Conservation (phyloP, 2,797 vertebrate genomes). For the Rhadinocentrus ornatus region DNA sequence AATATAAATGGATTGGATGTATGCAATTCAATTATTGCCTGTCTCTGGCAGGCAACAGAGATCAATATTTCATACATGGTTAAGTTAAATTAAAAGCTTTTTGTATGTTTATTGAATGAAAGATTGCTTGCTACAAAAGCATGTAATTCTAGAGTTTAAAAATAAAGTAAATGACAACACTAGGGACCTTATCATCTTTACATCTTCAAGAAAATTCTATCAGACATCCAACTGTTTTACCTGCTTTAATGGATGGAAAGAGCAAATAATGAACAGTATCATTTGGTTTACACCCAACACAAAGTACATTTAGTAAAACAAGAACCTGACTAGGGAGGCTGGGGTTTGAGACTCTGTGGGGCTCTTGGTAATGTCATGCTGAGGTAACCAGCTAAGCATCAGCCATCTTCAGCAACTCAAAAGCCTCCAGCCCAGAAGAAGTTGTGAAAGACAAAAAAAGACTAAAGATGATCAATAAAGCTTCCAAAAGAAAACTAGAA, state of each 20-base stretch:
- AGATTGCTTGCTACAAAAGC: no score
- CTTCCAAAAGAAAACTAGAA: not conserved
- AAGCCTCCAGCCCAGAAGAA: not conserved
- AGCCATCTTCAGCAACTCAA: constrained; percentile 16
- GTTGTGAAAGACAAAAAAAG: not conserved
- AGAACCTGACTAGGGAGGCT: constrained; percentile 27
- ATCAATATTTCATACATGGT: no score
- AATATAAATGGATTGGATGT: no score
- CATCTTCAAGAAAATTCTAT: constrained; percentile 21
- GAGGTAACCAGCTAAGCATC: constrained; percentile 37
- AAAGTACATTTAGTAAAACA: constrained; percentile 8
- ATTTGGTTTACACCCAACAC: constrained; percentile 23
- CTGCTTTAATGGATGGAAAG: constrained; percentile 18
- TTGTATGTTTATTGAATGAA: no score
- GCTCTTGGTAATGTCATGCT: constrained; percentile 20
- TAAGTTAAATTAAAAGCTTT: no score
- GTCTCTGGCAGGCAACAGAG: no score
- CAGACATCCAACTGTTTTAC: constrained; percentile 14
- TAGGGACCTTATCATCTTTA: constrained; percentile 11
- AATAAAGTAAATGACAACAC: no score
- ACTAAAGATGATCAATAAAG: not conserved
- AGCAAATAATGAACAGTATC: constrained; percentile 35
- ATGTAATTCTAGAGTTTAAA: no score
- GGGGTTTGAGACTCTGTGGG: constrained; percentile 20
- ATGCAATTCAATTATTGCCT: no score